Conservation (phyloP, 1,140 invertebrate species). For the Drosophila kikkawai region DNA sequence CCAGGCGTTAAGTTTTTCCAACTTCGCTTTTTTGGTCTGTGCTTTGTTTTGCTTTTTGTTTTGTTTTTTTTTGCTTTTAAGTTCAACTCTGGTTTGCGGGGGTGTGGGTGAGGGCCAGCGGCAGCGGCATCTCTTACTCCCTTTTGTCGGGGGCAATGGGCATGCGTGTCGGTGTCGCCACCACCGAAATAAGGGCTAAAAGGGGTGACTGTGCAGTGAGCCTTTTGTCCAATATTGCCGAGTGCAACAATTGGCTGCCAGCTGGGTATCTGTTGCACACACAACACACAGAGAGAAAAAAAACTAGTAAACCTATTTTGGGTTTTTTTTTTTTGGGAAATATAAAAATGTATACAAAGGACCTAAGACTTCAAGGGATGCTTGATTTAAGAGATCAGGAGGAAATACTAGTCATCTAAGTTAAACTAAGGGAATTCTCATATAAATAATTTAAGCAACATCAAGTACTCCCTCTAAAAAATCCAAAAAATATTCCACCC, state of each 20-base stretch:
- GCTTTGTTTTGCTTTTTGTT: slow-evolving; percentile 65
- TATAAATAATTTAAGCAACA: no score
- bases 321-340: neutral
- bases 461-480: no score
- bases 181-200: slow-evolving; percentile 45
- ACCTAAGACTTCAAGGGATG: no score
- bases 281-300: slow-evolving; percentile 21
- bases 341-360: neutral
- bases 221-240: slow-evolving; percentile 38
- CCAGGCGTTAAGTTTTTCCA: slow-evolving; percentile 75
- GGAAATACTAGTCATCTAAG: no score
- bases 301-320: neutral
- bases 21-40: slow-evolving; percentile 65
- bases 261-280: slow-evolving; percentile 60
- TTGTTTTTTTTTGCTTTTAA: slow-evolving; percentile 10
- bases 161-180: slow-evolving; percentile 80
- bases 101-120: neutral
- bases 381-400: no score
- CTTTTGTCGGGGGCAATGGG: slow-evolving; percentile 57
- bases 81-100: slow-evolving; percentile 2
- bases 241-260: slow-evolving; percentile 70
- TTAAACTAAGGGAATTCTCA: no score
- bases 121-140: slow-evolving; percentile 19
- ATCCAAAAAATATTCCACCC: neutral
- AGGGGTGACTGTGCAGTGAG: slow-evolving; percentile 18